Evolutionary conservation across 1,140 invertebrate species (phyloP).

Genomic region (Saccostrea echinata): DNA sequence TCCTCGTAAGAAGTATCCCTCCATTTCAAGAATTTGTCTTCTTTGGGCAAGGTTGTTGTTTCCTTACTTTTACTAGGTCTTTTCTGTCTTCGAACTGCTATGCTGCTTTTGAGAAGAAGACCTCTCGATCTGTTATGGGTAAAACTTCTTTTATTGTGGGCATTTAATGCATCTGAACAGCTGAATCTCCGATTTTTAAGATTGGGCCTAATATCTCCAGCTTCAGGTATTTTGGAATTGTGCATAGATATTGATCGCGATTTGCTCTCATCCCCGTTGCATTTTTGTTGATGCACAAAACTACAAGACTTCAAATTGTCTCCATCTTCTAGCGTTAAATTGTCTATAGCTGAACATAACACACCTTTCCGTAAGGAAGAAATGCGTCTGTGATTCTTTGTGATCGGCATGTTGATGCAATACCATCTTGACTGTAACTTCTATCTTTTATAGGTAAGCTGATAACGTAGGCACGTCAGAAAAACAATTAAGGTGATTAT

Average conservation of each 20-base stretch:
- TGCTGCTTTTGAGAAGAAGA: neutral
- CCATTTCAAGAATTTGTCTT: neutral
- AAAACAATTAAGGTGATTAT: no score
- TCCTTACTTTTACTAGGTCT: neutral
- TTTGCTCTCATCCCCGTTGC: neutral
- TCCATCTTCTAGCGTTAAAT: neutral
- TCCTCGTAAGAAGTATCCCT: neutral
- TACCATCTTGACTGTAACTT: no score
- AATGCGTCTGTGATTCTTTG: neutral
- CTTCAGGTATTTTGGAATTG: neutral
- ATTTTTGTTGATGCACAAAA: neutral
- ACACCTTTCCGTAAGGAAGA: neutral
- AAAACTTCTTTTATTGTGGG: neutral
- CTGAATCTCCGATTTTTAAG: neutral
- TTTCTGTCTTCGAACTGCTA: neutral
- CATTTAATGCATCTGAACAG: neutral
- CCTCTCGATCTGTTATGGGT: neutral
- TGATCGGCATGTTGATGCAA: neutral
- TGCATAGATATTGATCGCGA: neutral
- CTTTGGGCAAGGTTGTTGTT: neutral
- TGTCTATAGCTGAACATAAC: neutral
- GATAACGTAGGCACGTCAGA: no score
- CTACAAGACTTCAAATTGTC: neutral
- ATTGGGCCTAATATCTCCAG: neutral
- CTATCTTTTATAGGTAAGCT: no score